Evolutionary conservation across 1,140 invertebrate genomes (phyloP).

Genomic region (Neomicropteryx cornuta): DNA sequence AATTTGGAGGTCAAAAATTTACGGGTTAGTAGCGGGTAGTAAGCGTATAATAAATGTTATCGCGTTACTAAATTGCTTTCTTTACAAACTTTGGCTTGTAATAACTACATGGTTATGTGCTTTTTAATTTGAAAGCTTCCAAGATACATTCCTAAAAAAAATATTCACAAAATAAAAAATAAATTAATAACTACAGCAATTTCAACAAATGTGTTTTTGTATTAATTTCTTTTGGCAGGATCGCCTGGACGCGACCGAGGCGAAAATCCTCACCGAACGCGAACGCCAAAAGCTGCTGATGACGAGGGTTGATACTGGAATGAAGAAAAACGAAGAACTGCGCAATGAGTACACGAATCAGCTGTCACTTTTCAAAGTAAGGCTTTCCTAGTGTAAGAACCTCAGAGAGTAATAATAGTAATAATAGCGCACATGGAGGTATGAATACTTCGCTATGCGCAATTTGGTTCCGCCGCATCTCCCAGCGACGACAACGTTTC

Average conservation of each 20-base stretch:
- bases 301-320: conserved; percentile 55
- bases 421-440: background rate
- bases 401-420: background rate
- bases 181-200: conserved; percentile 1
- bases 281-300: conserved; percentile 54
- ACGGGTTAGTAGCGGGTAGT: conserved; percentile 31
- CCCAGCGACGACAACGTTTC: conserved; percentile 1
- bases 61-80: background rate
- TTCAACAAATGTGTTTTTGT: conserved; percentile 4
- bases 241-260: conserved; percentile 57
- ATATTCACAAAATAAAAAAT: background rate
- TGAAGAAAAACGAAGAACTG: conserved; percentile 56
- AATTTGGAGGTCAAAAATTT: conserved; percentile 67
- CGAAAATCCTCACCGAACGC: conserved; percentile 54
- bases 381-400: background rate
- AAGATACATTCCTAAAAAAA: background rate
- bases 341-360: conserved; percentile 66
- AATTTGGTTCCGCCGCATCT: conserved; percentile 1
- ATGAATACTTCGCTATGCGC: background rate
- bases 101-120: background rate
- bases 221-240: conserved; percentile 32
- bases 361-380: conserved; percentile 52
- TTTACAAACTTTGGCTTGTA: background rate
- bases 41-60: conserved; percentile 2
- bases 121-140: background rate